A percentile compares a stretch with the other conserved stretches of the same genome.
These are phyloP conservation scores for Ethmia dodecea DNA, from an alignment of 2,888 invertebrate species.

Conservation along the genomic window DNA sequence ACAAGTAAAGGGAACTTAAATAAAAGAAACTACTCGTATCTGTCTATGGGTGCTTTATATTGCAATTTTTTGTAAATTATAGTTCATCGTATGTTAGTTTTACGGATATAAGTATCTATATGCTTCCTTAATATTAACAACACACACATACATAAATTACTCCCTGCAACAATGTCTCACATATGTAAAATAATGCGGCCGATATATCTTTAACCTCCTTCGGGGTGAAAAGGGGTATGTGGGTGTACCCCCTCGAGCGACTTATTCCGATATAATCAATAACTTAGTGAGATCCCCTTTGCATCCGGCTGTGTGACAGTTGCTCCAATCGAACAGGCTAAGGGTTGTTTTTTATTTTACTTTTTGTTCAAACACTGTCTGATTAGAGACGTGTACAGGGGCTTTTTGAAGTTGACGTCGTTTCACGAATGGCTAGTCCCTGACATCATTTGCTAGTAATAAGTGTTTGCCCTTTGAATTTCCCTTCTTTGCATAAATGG, in stretches of 20 bases:
- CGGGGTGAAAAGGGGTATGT: slow-evolving; percentile 39
- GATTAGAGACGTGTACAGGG: slow-evolving; percentile 59
- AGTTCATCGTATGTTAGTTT: too few species aligned
- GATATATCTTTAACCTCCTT: slow-evolving; percentile 64
- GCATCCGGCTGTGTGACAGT: slow-evolving; percentile 75
- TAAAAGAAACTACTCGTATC: too few species aligned
- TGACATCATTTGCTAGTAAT: slow-evolving; percentile 46
- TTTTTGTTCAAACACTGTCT: slow-evolving; percentile 70
- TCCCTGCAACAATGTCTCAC: slow-evolving; percentile 72
- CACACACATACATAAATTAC: slow-evolving; percentile 29
- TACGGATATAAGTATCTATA: too few species aligned
- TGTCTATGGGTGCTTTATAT: too few species aligned
- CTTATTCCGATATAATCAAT: slow-evolving; percentile 79
- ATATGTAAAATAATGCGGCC: slow-evolving; percentile 77
- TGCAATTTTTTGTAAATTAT: too few species aligned
- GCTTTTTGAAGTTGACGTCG: slow-evolving; percentile 62
- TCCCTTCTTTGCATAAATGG: slow-evolving; percentile 38
- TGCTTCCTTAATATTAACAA: background rate
- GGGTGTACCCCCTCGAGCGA: slow-evolving; percentile 55
- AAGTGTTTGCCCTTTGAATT: slow-evolving; percentile 46
- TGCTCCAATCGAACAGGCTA: slow-evolving; percentile 61
- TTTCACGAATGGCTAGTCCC: slow-evolving; percentile 55
- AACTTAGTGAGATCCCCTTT: slow-evolving; percentile 78
- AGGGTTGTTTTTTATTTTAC: slow-evolving; percentile 48
- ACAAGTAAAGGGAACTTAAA: slow-evolving; percentile 2